Evolutionary conservation across 2,888 invertebrate species (phyloP).

Genomic region (Macroteleia sp.): DNA sequence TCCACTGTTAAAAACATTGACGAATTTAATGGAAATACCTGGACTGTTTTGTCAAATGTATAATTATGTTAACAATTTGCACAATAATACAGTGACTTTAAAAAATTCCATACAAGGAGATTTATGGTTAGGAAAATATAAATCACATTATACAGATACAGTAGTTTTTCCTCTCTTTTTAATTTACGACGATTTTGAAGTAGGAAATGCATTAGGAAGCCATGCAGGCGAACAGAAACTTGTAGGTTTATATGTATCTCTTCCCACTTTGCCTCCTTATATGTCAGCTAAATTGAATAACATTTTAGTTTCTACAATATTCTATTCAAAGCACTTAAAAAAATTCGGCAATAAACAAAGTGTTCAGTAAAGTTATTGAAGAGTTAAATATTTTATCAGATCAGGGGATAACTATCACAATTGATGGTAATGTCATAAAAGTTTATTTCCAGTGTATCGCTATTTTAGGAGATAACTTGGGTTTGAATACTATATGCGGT

Average conservation of each 20-base stretch:
- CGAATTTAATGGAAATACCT: neutral
- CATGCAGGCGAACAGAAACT: constrained; percentile 10
- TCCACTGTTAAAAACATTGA: constrained; percentile 5
- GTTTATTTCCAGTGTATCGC: neutral
- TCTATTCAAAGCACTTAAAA: constrained; percentile 8
- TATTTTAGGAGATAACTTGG: constrained; percentile 12
- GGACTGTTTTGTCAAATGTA: neutral
- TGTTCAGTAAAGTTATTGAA: constrained; percentile 4
- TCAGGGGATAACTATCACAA: neutral
- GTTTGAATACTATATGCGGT: constrained; percentile 15
- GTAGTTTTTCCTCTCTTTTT: neutral
- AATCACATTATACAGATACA: neutral
- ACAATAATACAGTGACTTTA: neutral
- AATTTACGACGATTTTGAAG: constrained; percentile 13
- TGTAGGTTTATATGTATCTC: neutral
- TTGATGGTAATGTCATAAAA: neutral
- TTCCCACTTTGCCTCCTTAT: constrained; percentile 3
- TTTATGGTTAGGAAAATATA: constrained; percentile 17
- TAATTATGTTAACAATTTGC: neutral
- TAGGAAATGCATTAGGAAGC: neutral
- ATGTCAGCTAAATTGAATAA: neutral
- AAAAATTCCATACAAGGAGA: constrained; percentile 12
- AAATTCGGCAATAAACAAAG: neutral
- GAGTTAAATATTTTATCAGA: neutral
- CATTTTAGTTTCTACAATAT: constrained; percentile 4